Evolutionary conservation across 2,113 vertebrate genomes (phyloP).

Genomic region (Labeo rohita): DNA sequence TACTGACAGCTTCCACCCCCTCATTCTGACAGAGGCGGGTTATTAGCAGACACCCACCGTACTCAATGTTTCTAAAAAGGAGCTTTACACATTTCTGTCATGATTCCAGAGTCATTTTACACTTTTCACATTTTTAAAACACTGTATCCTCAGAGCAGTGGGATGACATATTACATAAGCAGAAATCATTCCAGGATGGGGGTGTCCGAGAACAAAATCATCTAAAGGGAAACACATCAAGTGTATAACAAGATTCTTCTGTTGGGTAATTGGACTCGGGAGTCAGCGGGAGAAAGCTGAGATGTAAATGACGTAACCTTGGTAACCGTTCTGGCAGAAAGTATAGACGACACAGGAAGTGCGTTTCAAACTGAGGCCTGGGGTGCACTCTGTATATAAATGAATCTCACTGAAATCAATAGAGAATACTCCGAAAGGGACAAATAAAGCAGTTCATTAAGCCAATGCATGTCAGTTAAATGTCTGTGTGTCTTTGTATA

Average conservation of each 20-base stretch:
- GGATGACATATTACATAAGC: conserved; percentile 25
- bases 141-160: neutral
- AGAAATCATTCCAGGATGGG: neutral
- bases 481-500: neutral
- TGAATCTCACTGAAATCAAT: neutral
- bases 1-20: neutral
- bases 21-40: neutral
- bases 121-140: neutral
- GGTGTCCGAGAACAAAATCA: neutral
- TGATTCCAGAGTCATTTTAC: neutral
- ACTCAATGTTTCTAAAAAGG: neutral
- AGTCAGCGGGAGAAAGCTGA: neutral
- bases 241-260: conserved; percentile 6
- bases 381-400: neutral
- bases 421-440: neutral
- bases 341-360: neutral
- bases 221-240: neutral
- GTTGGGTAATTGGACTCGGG: conserved; percentile 27
- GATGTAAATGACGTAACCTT: conserved; percentile 36
- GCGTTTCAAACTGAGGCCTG: neutral
- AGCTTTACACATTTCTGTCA: neutral
- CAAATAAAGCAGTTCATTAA: neutral
- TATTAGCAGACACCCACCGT: neutral
- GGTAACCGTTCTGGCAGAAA: conserved; percentile 19
- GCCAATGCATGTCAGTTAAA: neutral